Base-by-base conservation (phyloP, 2,113 vertebrate species). In the Ophthalmolycus amberensis region DNA sequence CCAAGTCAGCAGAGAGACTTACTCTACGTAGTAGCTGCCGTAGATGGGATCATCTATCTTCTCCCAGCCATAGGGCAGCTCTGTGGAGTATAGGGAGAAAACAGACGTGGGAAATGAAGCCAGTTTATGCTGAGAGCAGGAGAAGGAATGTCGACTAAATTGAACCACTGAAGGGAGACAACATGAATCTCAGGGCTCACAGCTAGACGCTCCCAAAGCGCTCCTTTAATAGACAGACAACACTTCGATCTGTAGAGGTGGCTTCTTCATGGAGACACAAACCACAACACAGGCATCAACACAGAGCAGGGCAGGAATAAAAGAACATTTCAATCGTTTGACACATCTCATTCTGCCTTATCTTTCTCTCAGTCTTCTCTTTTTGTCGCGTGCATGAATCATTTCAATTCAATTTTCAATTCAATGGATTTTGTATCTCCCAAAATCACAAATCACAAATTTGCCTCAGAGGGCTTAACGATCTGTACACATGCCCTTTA, bases 41-140 rank as follows among this genome's bases (percentile, higher is more conserved):
- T 99, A 99, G 94, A 99, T 97, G 84, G 98, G 98, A 94, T 99
- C 98, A 94, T 99, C 98, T 90, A 99, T 99, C 97, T 99, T 99
- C 96, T 99, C 98, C 98, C 98, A 99, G 96, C 98, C 98, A 96
- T 99, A 99, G 77, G 98, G 98, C 95, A 99, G 96, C 92, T 99
- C 98, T 99, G 96, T 29, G 96, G 89, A 83, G 77, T 80, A 56
- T 80, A 56, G 67, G 89, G 94, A 72, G 72, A 78, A 95, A 95
- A 74, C 52, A 90, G 84, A 84, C 42, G 50, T 71, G 81, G 50
- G 74, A 88, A 80, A 85, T 82, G 20, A 84, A 87, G 90, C 89
- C 83, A 89, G 72, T 88, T 85, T 80, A 75, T 76, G 59, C 67
- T 83, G 78, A 85, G 80, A 83, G 74, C 44, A 82, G 83, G 72